Evolutionary conservation across 30 jellyfish, hydroid and myxozoan species (phyloP).

Genomic region (Turritopsis dohrnii): DNA sequence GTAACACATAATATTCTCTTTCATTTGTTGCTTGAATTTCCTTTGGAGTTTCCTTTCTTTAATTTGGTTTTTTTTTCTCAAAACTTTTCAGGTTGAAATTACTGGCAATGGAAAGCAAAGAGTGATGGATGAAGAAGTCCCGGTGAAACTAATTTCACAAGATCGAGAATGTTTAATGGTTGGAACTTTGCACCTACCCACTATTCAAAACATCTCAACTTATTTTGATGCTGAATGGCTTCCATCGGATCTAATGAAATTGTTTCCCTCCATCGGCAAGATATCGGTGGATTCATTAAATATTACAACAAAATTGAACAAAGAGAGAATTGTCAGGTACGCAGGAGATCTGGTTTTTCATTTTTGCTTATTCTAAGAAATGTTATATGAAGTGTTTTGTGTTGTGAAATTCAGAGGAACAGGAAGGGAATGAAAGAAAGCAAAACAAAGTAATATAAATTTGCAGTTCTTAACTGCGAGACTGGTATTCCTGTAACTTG

Average conservation of each 20-base stretch:
- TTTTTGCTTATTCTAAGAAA: too few species aligned
- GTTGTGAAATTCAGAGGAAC: too few species aligned
- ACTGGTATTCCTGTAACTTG: too few species aligned
- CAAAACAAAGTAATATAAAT: too few species aligned
- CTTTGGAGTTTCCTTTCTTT: background rate
- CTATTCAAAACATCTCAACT: background rate
- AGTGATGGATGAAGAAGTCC: conserved; percentile 9
- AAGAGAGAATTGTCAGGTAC: conserved; percentile 7
- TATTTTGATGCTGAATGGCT: conserved; percentile 8
- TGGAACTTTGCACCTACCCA: background rate
- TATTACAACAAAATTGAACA: background rate
- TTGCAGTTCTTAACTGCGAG: too few species aligned
- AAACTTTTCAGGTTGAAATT: background rate
- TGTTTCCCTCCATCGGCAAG: background rate
- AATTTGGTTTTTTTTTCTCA: too few species aligned
- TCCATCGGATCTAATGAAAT: background rate
- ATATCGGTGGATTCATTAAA: background rate
- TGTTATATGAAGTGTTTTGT: too few species aligned
- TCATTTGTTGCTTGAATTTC: background rate
- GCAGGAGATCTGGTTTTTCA: background rate
- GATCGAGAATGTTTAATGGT: background rate
- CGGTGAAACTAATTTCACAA: background rate
- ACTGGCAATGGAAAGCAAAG: conserved; percentile 1
- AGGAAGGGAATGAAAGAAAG: too few species aligned
- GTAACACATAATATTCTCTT: too few species aligned